Evolutionary conservation across 2,888 invertebrate species (phyloP).

Genomic region (Smittia sp.): DNA sequence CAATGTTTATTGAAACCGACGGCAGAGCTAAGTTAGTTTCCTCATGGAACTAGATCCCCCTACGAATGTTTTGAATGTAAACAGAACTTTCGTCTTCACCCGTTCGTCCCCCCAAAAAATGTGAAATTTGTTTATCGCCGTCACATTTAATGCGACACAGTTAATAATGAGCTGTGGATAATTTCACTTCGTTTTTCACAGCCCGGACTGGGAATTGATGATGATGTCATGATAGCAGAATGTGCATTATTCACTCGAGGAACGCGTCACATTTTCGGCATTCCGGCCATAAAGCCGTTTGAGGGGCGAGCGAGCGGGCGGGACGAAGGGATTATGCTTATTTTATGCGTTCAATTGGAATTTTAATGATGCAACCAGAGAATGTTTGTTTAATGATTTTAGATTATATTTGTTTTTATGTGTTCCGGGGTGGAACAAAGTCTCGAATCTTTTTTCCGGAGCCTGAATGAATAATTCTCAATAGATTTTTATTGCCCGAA

Average conservation of each 20-base stretch:
- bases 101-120: not conserved
- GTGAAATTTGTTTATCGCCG: conserved; percentile 9
- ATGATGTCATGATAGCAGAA: conserved; percentile 40
- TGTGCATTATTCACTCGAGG: conserved; percentile 37
- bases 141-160: conserved; percentile 24
- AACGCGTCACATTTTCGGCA: conserved; percentile 16
- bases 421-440: conserved; percentile 16
- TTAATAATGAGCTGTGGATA: conserved; percentile 41
- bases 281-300: not conserved
- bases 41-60: not conserved
- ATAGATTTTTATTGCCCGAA: not conserved
- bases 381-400: conserved; percentile 37
- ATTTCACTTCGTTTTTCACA: conserved; percentile 9
- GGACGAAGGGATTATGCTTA: conserved; percentile 36
- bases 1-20: too few relatives aligned
- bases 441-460: not conserved
- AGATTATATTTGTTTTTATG: conserved; percentile 9
- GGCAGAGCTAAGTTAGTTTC: not conserved
- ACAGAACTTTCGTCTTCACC: conserved; percentile 14
- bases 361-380: conserved; percentile 33
- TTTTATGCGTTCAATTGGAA: conserved; percentile 39
- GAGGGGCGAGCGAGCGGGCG: not conserved
- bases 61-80: conserved; percentile 5
- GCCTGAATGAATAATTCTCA: not conserved
- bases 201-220: conserved; percentile 26